phyloP scores from a whole-genome alignment of 2,113 vertebrate genomes.

The Pteruthius melanotis region DNA sequence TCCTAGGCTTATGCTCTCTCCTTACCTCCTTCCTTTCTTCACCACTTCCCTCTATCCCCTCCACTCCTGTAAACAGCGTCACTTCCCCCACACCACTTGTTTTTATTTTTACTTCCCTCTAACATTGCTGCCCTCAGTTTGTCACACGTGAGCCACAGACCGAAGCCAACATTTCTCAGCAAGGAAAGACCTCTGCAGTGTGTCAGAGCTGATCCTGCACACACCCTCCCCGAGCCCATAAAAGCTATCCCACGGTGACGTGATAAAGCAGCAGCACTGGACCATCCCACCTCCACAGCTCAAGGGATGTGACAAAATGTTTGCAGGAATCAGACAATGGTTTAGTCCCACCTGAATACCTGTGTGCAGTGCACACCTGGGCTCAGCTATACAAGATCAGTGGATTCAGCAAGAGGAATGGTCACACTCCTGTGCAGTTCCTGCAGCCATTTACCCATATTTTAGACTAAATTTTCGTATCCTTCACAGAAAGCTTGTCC shows the following conservation, averaged over 20 bases:
- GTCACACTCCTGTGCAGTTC: background rate
- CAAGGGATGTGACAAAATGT: background rate
- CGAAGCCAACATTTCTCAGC: background rate
- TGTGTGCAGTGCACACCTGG: background rate
- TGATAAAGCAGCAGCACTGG: background rate
- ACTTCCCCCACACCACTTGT: background rate
- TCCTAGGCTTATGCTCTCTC: background rate
- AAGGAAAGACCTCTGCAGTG: background rate
- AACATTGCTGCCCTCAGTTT: background rate
- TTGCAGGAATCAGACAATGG: background rate
- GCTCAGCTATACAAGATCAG: background rate
- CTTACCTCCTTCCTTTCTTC: constrained; percentile 20
- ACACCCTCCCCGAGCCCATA: background rate
- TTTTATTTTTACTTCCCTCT: background rate
- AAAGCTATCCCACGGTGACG: background rate
- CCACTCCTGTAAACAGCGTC: background rate
- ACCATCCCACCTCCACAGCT: background rate
- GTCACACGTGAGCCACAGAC: background rate
- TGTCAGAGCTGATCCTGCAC: background rate
- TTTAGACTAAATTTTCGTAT: background rate
- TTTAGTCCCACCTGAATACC: background rate
- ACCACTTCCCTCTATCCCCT: background rate
- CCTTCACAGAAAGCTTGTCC: background rate
- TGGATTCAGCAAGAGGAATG: background rate
- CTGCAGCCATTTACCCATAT: background rate